phyloP scores from a whole-genome alignment of 1,140 invertebrate species.

The Drosophila leontia region DNA sequence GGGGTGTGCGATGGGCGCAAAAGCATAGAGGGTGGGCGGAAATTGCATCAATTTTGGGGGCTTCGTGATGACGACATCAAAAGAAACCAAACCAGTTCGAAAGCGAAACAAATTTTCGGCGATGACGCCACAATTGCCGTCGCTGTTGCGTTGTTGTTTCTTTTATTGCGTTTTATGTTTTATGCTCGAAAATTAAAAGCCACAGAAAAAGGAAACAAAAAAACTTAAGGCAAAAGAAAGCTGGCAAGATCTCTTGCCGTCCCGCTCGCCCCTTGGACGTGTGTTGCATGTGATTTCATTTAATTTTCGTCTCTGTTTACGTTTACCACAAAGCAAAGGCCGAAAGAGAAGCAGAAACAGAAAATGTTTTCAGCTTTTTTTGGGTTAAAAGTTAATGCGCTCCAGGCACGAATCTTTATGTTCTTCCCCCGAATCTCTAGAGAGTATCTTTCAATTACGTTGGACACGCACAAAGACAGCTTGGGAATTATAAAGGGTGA shows the following conservation, averaged over 20 bases:
- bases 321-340: conserved; percentile 62
- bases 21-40: conserved; percentile 47
- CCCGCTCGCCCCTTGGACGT: conserved; percentile 59
- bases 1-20: conserved; percentile 2
- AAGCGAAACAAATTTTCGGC: conserved; percentile 71
- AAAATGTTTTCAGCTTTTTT: conserved; percentile 42
- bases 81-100: conserved; percentile 71
- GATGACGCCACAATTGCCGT: conserved; percentile 75
- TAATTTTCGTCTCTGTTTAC: conserved; percentile 62
- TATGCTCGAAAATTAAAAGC: conserved; percentile 71
- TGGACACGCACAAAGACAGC: conserved; percentile 50
- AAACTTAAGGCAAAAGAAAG: conserved; percentile 42
- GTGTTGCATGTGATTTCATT: conserved; percentile 80
- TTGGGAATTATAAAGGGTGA: conserved; percentile 1
- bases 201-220: conserved; percentile 19
- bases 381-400: conserved; percentile 73
- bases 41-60: conserved; percentile 71
- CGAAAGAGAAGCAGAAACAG: conserved; percentile 35
- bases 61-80: conserved; percentile 68
- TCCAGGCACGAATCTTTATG: conserved; percentile 55
- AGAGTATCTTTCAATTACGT: conserved; percentile 64
- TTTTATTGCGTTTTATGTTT: conserved; percentile 79
- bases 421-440: conserved; percentile 27
- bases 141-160: conserved; percentile 35
- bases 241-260: conserved; percentile 44